Conservation (phyloP, 2,113 vertebrate genomes). For the Dolichotis patagonum region DNA sequence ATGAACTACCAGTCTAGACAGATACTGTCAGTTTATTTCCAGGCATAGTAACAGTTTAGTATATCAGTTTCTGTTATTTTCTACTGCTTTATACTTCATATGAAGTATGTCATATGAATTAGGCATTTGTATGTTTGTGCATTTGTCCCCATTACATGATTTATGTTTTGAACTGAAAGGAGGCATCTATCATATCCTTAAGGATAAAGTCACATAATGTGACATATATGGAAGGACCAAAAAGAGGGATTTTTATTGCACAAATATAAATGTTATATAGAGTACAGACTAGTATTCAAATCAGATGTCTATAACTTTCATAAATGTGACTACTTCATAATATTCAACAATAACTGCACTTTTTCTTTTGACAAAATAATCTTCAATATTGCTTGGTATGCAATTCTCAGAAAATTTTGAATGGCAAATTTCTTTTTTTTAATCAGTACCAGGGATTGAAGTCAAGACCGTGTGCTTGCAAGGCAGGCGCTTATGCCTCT, state of each 20-base stretch:
- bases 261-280: not conserved
- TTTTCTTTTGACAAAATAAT: not conserved
- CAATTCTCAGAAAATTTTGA: conserved; percentile 28
- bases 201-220: not conserved
- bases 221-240: not conserved
- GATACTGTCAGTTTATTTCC: not conserved
- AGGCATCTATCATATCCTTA: not conserved
- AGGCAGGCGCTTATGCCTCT: too few relatives aligned
- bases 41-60: not conserved
- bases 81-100: not conserved
- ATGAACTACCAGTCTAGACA: not conserved
- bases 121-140: not conserved
- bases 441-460: too few relatives aligned
- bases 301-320: not conserved
- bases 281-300: not conserved
- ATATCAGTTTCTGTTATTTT: not conserved
- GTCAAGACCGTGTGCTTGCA: too few relatives aligned
- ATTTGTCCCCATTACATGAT: not conserved
- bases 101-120: not conserved
- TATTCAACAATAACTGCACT: not conserved
- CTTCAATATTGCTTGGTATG: not conserved
- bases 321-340: not conserved
- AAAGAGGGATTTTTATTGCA: not conserved
- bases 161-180: not conserved
- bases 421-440: conserved; percentile 52